Base-by-base conservation (phyloP, 2,797 vertebrate genomes). In the Epinephelus malabaricus region DNA sequence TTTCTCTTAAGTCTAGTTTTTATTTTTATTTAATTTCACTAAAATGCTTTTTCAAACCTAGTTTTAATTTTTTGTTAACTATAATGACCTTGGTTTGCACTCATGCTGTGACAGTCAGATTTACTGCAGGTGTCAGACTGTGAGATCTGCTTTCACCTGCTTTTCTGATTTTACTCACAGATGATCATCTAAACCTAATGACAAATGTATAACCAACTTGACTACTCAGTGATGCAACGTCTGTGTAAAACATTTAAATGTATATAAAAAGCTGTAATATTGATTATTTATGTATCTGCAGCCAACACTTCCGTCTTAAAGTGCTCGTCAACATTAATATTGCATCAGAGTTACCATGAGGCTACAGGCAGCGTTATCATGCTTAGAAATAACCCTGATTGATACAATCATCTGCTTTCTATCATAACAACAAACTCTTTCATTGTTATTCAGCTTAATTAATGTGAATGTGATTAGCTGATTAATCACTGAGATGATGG, bases 321-420 rank as follows among this genome's bases (percentile, higher is more conserved):
- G 56, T 40, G 64, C 63, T 38, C 21, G 34, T 59, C 8, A 63
- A 69, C 69, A 82, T 82, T 63, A 86, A 86, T 82, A 88, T 51
- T 87, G 64, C 69, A 89, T 80, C 61, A 76, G 30, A 64, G 82
- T 76, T 79, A 71, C 75, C 71, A 79, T 71, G 45, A 67, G 51
- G 74, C 46, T 74, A 30, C 38, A 40, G 60, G 47, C 59, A 59
- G 53, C 23, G 5, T 5, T 3, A 38, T 30, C 34, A 61, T 38
- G 34, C 61, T 66, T 47, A 61, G 27, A 30, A 30, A 30, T 30
- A 30, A 30, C 27, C 5, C 27, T 30, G 27, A 6, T 6, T 30
- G 27, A 30, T 30, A 30, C 5, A 30, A 30, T 30, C 27, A 30
- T 30, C 27, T 30, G 27, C 5, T 30, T 30, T 30, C 27, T 30